Evolutionary conservation across 2,113 vertebrate species (phyloP), one percentile per base, ranked within the genome.

Genomic region (Paedocypris sp.): DNA sequence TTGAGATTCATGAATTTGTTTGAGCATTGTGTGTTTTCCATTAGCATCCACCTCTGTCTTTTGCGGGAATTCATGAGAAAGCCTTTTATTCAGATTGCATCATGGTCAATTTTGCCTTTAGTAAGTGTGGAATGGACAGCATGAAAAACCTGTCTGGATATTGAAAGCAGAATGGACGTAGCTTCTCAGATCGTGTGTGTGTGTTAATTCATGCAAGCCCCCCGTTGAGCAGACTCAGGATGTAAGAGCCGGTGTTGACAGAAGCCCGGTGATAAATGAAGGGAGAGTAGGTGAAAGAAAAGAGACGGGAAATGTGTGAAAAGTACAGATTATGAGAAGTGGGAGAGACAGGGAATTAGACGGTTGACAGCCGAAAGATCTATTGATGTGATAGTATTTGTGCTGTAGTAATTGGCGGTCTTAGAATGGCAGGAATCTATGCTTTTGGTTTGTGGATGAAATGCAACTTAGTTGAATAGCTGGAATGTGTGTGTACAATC

Each of bases 291-390:
- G 47, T 50, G 47, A 71, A 45, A 45, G 39, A 63, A 60, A 59
- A 32, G 54, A 51, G 53, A 68, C 56, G 52, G 60, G 60, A 62
- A 67, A 64, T 64, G 41, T 46, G n/a, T 29, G 58, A 58, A 61
- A 50, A 46, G 49, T 15, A 11, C n/a, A 13, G 22, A 56, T 47
- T 47, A 60, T 52, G 58, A 41, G 39, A 57, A 68, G 43, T 62
- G 43, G 43, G 39, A 62, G 42, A 62, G 43, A 62, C 23, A 19
- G 43, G 42, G 59, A 68, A 50, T 68, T 35, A 61, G 19, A 12
- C 35, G 49, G 10, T 13, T 35, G 59, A 57, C 35, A 62, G 15
- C 3, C 23, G 65, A 56, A 26, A n/a, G 33, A 42, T 61, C 26
- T 36, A 43, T 58, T n/a, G 52, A 56, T 29, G 39, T 45, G 25